Evolutionary conservation across 2,888 invertebrate genomes (phyloP).

Genomic region (Charanyca ferruginea): DNA sequence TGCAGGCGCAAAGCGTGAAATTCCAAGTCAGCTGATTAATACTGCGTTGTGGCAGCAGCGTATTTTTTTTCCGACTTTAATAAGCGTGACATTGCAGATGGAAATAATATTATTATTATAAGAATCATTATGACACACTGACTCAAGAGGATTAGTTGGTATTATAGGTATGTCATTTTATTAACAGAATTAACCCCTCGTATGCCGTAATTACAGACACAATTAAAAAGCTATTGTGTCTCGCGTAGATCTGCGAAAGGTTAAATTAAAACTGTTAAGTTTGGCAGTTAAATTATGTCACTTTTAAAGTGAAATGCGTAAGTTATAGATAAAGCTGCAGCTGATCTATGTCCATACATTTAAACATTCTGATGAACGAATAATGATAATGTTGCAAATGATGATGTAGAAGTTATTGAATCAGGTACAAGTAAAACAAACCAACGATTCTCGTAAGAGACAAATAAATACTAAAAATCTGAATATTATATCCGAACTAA

Average conservation of each 20-base stretch:
- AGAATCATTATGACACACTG: conserved; percentile 36
- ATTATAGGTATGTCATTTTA: conserved; percentile 1
- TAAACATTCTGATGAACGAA: neutral
- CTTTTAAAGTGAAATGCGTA: neutral
- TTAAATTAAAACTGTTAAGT: neutral
- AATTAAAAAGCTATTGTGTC: no score
- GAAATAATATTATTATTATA: conserved; percentile 42
- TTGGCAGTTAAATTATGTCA: neutral
- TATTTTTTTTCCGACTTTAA: conserved; percentile 55
- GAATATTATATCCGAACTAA: neutral
- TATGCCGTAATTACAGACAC: no score
- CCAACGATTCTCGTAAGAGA: neutral
- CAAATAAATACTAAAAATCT: conserved; percentile 3
- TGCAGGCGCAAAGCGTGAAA: conserved; percentile 70
- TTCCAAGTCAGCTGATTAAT: conserved; percentile 73
- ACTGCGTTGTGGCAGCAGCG: conserved; percentile 66
- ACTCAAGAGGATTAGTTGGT: conserved; percentile 10
- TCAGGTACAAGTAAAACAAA: neutral
- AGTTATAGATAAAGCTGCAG: neutral
- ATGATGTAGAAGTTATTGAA: no score
- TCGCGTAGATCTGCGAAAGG: no score
- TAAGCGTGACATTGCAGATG: conserved; percentile 52
- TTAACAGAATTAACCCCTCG: neutral
- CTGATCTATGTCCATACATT: neutral
- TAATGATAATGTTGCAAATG: no score